Evolutionary conservation across 1,140 invertebrate genomes (phyloP).

Genomic region (Ladona fulva): DNA sequence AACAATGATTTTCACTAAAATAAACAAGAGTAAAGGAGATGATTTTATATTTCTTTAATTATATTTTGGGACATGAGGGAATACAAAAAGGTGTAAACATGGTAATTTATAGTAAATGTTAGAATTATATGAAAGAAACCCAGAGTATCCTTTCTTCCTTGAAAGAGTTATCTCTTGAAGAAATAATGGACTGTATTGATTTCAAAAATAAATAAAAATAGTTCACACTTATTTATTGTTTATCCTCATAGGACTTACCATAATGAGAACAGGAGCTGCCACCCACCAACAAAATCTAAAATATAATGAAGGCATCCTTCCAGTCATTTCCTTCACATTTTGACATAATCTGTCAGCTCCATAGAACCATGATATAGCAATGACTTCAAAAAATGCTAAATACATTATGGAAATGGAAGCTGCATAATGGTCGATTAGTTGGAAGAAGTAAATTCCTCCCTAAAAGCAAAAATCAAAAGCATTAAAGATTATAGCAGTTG

Average conservation of each 20-base stretch:
- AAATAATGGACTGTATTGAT: too few relatives aligned
- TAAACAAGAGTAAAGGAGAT: too few relatives aligned
- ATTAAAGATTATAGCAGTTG: background rate
- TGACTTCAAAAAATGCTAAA: conserved; percentile 83
- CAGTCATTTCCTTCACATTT: conserved; percentile 84
- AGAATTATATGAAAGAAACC: too few relatives aligned
- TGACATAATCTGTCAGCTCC: conserved; percentile 67
- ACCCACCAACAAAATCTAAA: conserved; percentile 78
- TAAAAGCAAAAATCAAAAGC: conserved; percentile 32
- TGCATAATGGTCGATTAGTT: conserved; percentile 86
- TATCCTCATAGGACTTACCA: conserved; percentile 44
- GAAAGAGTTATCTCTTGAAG: too few relatives aligned
- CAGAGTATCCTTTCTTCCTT: too few relatives aligned
- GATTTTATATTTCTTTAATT: too few relatives aligned
- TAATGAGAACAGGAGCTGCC: conserved; percentile 66
- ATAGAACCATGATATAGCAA: conserved; percentile 85
- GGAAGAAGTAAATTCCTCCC: conserved; percentile 89
- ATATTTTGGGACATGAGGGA: too few relatives aligned
- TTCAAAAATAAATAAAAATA: too few relatives aligned
- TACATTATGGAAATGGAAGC: conserved; percentile 86
- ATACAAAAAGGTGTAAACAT: too few relatives aligned
- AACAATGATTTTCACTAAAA: too few relatives aligned
- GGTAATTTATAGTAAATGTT: too few relatives aligned
- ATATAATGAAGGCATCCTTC: conserved; percentile 63
- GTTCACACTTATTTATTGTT: too few relatives aligned